Evolutionary conservation across 2,113 vertebrate species (phyloP).

Genomic region (Lucifuga dentata): DNA sequence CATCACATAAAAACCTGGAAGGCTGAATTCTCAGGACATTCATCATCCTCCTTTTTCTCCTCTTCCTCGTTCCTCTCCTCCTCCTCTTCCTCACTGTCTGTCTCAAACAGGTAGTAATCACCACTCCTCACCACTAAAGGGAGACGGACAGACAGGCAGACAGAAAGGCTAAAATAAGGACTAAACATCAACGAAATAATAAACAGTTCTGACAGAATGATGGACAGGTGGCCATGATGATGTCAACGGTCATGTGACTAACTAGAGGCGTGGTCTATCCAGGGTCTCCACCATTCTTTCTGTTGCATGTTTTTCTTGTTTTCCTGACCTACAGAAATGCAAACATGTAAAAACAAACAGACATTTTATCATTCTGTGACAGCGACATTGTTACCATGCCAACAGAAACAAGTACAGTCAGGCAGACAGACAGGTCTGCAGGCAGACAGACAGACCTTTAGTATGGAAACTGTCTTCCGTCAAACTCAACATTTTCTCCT

Average conservation of each 20-base stretch:
- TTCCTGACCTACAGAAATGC: conserved; percentile 85
- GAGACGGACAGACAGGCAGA: conserved; percentile 50
- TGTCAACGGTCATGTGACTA: conserved; percentile 80
- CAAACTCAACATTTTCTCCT: conserved; percentile 92
- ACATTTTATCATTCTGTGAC: background rate
- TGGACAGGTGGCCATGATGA: background rate
- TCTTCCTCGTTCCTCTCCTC: conserved; percentile 64
- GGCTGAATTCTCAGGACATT: conserved; percentile 88
- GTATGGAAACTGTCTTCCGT: conserved; percentile 86
- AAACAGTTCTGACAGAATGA: background rate
- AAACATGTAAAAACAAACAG: background rate
- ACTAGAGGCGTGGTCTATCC: conserved; percentile 99
- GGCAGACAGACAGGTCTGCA: background rate
- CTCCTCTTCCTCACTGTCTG: conserved; percentile 95
- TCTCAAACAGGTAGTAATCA: conserved; percentile 98
- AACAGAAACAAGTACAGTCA: background rate
- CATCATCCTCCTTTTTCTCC: conserved; percentile 86
- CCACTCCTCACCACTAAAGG: conserved; percentile 95
- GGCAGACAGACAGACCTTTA: conserved; percentile 34
- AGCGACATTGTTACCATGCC: background rate
- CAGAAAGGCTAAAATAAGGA: background rate
- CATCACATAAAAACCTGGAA: conserved; percentile 86
- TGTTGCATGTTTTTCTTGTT: conserved; percentile 88
- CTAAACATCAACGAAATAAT: too few species aligned
- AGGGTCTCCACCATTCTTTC: conserved; percentile 97